Evolutionary conservation across 2,797 vertebrate genomes (phyloP).

Genomic region (Caiman crocodilus): DNA sequence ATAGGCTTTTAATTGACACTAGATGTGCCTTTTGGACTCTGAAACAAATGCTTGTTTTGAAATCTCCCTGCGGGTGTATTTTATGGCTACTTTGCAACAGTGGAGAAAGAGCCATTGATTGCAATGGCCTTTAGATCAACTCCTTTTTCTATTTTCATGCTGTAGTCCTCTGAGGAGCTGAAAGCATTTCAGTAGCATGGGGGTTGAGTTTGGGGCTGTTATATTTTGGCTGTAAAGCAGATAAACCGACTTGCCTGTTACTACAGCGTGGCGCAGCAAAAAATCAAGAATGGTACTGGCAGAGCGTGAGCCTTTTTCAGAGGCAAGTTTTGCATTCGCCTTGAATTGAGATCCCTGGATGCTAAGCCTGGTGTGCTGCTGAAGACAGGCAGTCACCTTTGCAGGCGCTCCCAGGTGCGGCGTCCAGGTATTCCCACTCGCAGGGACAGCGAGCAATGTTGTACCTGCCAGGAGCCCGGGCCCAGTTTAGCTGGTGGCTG

Average conservation of each 20-base stretch:
- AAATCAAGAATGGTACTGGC: slow-evolving; percentile 8
- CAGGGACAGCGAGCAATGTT: not conserved
- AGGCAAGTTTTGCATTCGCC: not conserved
- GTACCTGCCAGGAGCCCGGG: slow-evolving; percentile 4
- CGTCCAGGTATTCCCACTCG: too few species aligned
- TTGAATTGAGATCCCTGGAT: not conserved
- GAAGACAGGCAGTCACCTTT: accelerated
- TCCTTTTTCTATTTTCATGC: slow-evolving; percentile 54
- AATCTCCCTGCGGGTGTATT: slow-evolving; percentile 35
- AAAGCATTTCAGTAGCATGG: slow-evolving; percentile 27
- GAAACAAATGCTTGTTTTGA: slow-evolving; percentile 29
- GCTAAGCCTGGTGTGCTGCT: not conserved
- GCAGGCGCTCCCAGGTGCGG: accelerated
- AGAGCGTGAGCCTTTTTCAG: not conserved
- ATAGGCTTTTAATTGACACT: not conserved
- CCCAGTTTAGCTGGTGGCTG: not conserved
- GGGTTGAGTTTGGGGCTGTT: slow-evolving; percentile 16
- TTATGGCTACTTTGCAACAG: slow-evolving; percentile 46
- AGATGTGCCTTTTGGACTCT: slow-evolving; percentile 2
- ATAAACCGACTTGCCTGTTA: slow-evolving; percentile 4
- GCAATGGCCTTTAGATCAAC: slow-evolving; percentile 32
- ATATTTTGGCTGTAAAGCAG: not conserved
- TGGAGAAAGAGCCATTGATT: slow-evolving; percentile 45
- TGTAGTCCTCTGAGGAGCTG: slow-evolving; percentile 43
- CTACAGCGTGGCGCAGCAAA: not conserved